phyloP scores from a whole-genome alignment of 2,797 vertebrate genomes.

The Toxotes lorentzi region DNA sequence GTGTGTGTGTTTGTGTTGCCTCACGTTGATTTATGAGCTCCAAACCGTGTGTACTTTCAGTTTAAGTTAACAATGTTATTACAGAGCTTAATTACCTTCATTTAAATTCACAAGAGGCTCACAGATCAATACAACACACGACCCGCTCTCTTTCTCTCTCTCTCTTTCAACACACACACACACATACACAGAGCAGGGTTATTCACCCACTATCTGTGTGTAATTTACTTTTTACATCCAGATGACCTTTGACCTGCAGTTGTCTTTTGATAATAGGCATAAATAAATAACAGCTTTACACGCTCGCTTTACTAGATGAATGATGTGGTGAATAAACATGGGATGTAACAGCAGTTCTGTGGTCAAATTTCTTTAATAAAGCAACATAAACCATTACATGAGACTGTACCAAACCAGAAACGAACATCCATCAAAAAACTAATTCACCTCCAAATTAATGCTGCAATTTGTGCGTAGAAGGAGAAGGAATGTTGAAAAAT shows the following conservation, averaged over 20 bases:
- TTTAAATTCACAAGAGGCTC: conserved; percentile 32
- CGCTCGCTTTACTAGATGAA: neutral
- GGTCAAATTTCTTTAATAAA: neutral
- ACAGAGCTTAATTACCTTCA: conserved; percentile 42
- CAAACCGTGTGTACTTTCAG: conserved; percentile 36
- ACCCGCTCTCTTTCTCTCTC: neutral
- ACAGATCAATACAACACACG: conserved; percentile 48
- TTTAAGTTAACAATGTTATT: conserved; percentile 41
- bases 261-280: conserved; percentile 3
- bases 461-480: neutral
- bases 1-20: conserved; percentile 12
- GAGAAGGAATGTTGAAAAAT: neutral
- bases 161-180: no score
- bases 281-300: conserved; percentile 26
- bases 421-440: neutral
- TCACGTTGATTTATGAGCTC: conserved; percentile 28
- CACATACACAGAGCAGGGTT: neutral
- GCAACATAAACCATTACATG: neutral
- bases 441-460: neutral
- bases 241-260: conserved; percentile 37
- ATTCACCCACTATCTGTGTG: neutral
- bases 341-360: neutral
- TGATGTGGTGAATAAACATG: neutral
- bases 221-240: conserved; percentile 21
- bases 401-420: neutral